Base-by-base conservation (phyloP, 2,888 invertebrate genomes). In the Heliconius ethilla region DNA sequence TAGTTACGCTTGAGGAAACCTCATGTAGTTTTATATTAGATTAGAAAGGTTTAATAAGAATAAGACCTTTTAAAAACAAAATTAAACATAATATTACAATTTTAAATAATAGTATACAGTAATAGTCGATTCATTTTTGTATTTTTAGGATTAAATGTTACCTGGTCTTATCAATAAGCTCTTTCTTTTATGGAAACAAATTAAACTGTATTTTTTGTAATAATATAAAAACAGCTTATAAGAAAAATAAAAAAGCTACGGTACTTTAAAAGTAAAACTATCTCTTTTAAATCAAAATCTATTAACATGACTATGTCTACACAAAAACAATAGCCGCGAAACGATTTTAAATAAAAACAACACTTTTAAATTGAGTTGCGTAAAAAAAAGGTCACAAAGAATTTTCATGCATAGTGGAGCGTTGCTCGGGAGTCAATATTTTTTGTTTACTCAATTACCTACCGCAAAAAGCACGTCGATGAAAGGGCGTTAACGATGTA, bases 371-470 rank as follows among this genome's bases (percentile, higher is more conserved):
- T 62, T 40, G 63, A 63, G 40, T 74, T 70, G 59, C 70, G 69
- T 40, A 11, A 76, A 69, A 76, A 70, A 76, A 65, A 77, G 33
- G 45, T 59, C 55, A 77, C 66, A 73, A 73, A 77, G 59, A 72
- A 63, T 73, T 74, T 74, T 74, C 73, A 74, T 74, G 73, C 73
- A 59, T 73, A 77, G 77, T 75, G 75, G 70, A 79, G 66, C 77
- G 75, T 77, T 51, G 67, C 75, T 77, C 75, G 10, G 67, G 73
- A 79, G 67, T 75, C 75, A 69, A 72, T 80, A 79, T 76, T 74
- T 78, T 76, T 70, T 77, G 77, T 80, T 80, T 79, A 79, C 77
- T 80, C 79, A 79, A 80, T 80, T 80, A 80, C 75, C 78, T 75
- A 75, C 76, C 78, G 79, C 80, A 80, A 80, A 78, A 80, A 78